phyloP scores from a whole-genome alignment of 2,797 vertebrate species.

The Cossypha heuglini region DNA sequence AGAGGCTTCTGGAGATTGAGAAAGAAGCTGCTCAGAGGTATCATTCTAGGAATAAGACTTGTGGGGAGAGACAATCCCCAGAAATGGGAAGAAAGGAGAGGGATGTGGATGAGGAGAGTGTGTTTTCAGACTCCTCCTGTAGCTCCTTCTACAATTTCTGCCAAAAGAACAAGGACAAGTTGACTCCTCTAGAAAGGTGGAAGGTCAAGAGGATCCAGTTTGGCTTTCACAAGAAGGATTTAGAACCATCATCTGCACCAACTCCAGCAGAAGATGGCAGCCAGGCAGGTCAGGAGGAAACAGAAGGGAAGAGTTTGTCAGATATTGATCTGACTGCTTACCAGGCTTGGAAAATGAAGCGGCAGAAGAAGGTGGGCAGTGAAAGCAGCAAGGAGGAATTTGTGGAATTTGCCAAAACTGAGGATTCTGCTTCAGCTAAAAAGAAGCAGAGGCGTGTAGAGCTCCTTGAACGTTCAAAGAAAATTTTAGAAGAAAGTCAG shows the following conservation, averaged over 20 bases:
- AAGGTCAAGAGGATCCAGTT: slow-evolving; percentile 94
- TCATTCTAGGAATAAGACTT: slow-evolving; percentile 27
- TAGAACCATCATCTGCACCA: slow-evolving; percentile 67
- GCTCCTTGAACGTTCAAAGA: slow-evolving; percentile 87
- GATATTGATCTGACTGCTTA: slow-evolving; percentile 89
- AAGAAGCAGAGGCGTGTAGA: slow-evolving; percentile 88
- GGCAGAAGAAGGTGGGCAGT: slow-evolving; percentile 85
- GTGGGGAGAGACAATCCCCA: slow-evolving; percentile 27
- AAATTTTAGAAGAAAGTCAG: slow-evolving; percentile 90
- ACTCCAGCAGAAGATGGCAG: slow-evolving; percentile 69
- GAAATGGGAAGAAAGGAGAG: slow-evolving; percentile 41
- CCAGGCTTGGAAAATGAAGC: slow-evolving; percentile 91
- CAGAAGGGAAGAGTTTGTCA: slow-evolving; percentile 68
- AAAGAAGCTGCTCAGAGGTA: slow-evolving; percentile 82
- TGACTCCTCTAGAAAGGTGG: slow-evolving; percentile 93
- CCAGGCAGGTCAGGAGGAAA: slow-evolving; percentile 9
- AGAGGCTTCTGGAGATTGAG: slow-evolving; percentile 89
- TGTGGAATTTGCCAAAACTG: slow-evolving; percentile 82
- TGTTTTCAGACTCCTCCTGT: slow-evolving; percentile 81
- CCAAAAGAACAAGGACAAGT: slow-evolving; percentile 89
- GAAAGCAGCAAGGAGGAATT: slow-evolving; percentile 87
- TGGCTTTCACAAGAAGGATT: slow-evolving; percentile 92
- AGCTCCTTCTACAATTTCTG: slow-evolving; percentile 94
- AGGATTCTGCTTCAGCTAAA: slow-evolving; percentile 80
- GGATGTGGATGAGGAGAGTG: slow-evolving; percentile 82